Conservation (phyloP, 2,888 invertebrate species). For the Clunio marinus region DNA sequence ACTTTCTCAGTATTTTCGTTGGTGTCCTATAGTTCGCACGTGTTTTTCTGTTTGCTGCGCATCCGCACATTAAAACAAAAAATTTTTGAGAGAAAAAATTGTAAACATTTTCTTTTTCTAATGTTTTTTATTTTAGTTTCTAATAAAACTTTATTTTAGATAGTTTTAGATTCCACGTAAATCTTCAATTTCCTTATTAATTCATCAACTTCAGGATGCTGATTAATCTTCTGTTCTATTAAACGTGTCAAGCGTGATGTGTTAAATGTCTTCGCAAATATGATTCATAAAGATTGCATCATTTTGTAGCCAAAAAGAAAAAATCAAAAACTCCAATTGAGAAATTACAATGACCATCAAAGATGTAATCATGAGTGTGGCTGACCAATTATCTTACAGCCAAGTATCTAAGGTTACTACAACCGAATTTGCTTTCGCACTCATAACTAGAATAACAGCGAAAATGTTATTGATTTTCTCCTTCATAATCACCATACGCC, state of each 20-base stretch:
- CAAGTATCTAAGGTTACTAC: neutral
- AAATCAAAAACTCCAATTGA: neutral
- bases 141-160: no score
- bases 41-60: neutral
- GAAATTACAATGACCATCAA: neutral
- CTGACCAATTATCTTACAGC: neutral
- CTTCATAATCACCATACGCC: neutral
- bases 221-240: neutral
- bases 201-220: neutral
- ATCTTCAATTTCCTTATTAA: neutral
- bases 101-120: neutral
- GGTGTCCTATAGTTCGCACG: neutral
- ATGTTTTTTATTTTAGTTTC: no score
- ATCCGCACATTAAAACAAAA: neutral
- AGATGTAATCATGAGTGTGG: neutral
- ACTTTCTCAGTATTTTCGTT: neutral
- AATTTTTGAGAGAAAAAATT: neutral
- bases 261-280: neutral
- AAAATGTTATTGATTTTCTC: neutral
- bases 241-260: neutral
- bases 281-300: neutral
- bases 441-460: neutral
- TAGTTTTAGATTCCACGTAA: no score
- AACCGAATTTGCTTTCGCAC: slow-evolving; percentile 9
- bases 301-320: neutral